A percentile compares a stretch with the other conserved stretches of the same genome.
Evolutionary conservation across 2,797 vertebrate genomes (phyloP).

Genomic region (Melanotaenia maccullochi): DNA sequence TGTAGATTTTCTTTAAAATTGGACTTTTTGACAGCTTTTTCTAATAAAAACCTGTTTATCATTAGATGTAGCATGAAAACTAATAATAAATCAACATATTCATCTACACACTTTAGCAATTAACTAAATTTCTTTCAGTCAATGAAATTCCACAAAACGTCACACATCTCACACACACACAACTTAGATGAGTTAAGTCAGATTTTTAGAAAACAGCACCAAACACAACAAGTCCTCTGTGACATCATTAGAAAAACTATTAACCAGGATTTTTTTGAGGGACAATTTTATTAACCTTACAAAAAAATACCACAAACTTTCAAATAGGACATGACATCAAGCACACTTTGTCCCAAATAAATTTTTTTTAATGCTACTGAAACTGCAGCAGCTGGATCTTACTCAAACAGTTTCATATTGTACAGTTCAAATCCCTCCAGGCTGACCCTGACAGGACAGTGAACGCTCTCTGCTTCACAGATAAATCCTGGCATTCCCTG

Average conservation of each 20-base stretch:
- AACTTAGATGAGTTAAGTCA: neutral
- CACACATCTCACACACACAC: too few relatives aligned
- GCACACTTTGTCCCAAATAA: neutral
- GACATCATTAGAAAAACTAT: conserved; percentile 2
- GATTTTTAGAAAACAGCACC: neutral
- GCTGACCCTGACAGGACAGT: conserved; percentile 59
- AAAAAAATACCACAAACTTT: neutral
- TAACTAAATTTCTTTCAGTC: neutral
- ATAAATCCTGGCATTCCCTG: conserved; percentile 50
- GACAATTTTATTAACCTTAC: neutral
- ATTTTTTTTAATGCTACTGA: conserved; percentile 1
- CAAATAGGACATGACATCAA: conserved; percentile 4
- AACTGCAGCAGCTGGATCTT: conserved; percentile 6
- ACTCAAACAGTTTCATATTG: conserved; percentile 26
- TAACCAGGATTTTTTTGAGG: neutral
- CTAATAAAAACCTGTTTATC: neutral
- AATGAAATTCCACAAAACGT: neutral
- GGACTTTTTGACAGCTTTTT: neutral
- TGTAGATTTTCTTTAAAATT: neutral
- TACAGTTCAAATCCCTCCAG: conserved; percentile 25
- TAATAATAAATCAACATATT: neutral
- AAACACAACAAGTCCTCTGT: neutral
- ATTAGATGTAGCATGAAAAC: neutral
- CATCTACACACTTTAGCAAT: neutral
- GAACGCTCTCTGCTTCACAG: conserved; percentile 40